Base-by-base conservation (phyloP, 2,888 invertebrate genomes). In the Drosophila antonietae region DNA sequence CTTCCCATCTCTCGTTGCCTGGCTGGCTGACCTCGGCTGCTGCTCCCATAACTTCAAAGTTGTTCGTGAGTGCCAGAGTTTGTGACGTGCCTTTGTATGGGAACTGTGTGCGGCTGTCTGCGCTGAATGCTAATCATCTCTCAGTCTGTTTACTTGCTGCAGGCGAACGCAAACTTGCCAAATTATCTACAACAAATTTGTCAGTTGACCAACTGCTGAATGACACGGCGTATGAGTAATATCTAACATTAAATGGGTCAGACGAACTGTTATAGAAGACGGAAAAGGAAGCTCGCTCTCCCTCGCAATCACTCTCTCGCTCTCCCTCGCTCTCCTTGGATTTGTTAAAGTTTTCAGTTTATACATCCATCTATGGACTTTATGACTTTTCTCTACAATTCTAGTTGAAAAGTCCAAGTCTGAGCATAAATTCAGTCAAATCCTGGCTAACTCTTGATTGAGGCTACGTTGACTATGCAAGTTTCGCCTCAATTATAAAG, bases 61-160 rank as follows among this genome's bases (percentile, higher is more conserved):
- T 44, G 46, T 35, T 43, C 64, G 49, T 33, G 49, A 35, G 20
- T 28, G 51, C 12, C 28, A 28, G 31, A 46, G 59, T 28, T 39
- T 39, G 37, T 56, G 62, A 76, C 62, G 66, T 72, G 78, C 44
- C 62, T 72, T 57, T 57, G 60, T 56, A 47, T 57, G 60, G 52
- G 52, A 39, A 51, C 72, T 65, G 58, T 64, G 62, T 49, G 39
- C 53, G 53, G 15, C 47, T 23, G 31, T 41, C 55, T 55, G 33
- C 44, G 41, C 44, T 66, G 61, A 58, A 61, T 77, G 66, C 59
- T 78, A 73, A 75, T 77, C 62, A 66, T 72, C 61, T 71, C 56
- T 66, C 37, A 41, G 46, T 23, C 59, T 59, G 62, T 69, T 73
- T 70, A 53, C 43, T 53, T 28, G 55, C 59, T 67, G 52, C 60